Evolutionary conservation across 2,888 invertebrate genomes (phyloP).

Genomic region (Aspidiotus rigidus): DNA sequence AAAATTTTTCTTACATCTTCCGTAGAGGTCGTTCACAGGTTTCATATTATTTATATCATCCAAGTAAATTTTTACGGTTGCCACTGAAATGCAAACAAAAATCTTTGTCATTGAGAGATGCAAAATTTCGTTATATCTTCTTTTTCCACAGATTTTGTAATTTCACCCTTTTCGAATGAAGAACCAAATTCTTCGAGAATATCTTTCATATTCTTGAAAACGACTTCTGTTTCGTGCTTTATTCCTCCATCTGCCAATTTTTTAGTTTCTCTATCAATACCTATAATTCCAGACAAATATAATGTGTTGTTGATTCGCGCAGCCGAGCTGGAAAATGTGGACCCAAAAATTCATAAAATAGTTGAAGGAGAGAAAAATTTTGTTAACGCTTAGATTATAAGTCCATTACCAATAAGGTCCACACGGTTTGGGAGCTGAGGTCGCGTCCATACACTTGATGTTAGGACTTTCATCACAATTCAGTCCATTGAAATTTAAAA

Average conservation of each 20-base stretch:
- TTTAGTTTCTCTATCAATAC: constrained; percentile 22
- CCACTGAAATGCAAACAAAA: too few species aligned
- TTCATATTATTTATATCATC: too few species aligned
- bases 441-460: constrained; percentile 14
- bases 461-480: too few species aligned
- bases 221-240: constrained; percentile 20
- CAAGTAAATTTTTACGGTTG: too few species aligned
- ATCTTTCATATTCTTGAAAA: constrained; percentile 22
- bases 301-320: constrained; percentile 23
- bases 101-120: too few species aligned
- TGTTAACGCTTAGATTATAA: background rate
- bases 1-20: too few species aligned
- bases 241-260: constrained; percentile 24
- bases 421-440: constrained; percentile 16
- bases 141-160: too few species aligned
- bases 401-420: constrained; percentile 23
- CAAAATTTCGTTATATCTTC: too few species aligned
- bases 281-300: constrained; percentile 28
- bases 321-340: constrained; percentile 15
- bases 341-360: too few species aligned
- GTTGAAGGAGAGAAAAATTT: background rate
- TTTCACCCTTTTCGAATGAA: constrained; percentile 15
- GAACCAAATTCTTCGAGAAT: constrained; percentile 22
- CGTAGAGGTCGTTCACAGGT: too few species aligned
- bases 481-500: too few species aligned